A percentile compares a stretch with the other conserved stretches of the same genome.
Conservation (phyloP, 2,113 vertebrate species). For the Psilopsiagon aymara region DNA sequence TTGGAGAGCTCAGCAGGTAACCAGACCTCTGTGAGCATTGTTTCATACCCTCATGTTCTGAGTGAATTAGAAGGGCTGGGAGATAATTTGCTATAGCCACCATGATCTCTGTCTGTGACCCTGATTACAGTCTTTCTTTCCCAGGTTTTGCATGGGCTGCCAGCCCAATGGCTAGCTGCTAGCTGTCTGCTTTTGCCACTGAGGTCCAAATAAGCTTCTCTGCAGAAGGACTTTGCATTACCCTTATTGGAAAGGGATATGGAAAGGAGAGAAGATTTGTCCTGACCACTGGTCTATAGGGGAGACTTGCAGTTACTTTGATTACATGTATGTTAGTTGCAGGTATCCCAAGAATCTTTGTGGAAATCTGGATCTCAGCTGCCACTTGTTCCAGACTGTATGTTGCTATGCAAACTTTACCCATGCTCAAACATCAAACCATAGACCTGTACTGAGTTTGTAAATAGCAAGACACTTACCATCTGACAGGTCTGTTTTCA, state of each 20-base stretch:
- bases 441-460: not conserved
- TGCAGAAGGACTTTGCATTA: not conserved
- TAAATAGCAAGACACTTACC: not conserved
- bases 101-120: not conserved
- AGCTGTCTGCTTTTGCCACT: not conserved
- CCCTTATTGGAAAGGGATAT: not conserved
- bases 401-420: not conserved
- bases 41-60: not conserved
- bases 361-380: not conserved
- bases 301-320: not conserved
- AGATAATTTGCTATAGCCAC: not conserved
- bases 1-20: not conserved
- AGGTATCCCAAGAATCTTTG: not conserved
- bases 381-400: not conserved
- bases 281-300: not conserved
- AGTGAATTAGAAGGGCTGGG: not conserved
- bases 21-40: not conserved
- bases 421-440: not conserved
- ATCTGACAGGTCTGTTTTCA: not conserved
- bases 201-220: not conserved
- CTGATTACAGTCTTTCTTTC: not conserved
- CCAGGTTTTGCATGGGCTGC: not conserved
- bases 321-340: not conserved
- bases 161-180: not conserved
- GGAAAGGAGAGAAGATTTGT: not conserved